A percentile compares a stretch with the other conserved stretches of the same genome.
These are phyloP conservation scores for Lampropteryx suffumata DNA, from an alignment of 2,888 invertebrate species.

Conservation along the genomic window DNA sequence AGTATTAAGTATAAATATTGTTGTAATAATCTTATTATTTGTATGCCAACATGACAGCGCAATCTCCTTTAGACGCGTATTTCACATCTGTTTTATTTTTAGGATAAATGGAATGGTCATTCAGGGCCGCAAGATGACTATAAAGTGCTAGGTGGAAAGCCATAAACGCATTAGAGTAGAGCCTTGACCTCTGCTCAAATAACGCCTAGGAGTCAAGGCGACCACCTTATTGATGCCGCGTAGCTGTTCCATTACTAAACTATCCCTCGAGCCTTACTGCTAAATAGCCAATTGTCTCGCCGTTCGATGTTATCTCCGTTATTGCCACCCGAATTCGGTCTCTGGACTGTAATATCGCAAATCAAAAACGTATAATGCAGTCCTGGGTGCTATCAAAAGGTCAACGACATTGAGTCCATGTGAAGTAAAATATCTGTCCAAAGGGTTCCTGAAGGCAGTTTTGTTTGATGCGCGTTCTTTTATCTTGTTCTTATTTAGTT, in stretches of 20 bases:
- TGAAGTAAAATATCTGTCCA: conserved; percentile 37
- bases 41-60: conserved; percentile 32
- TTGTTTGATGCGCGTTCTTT: conserved; percentile 31
- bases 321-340: conserved; percentile 43
- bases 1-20: too few relatives aligned
- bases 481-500: conserved; percentile 54
- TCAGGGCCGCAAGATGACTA: conserved; percentile 53
- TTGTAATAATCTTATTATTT: background rate
- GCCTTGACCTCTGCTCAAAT: conserved; percentile 63
- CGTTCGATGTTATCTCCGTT: conserved; percentile 38
- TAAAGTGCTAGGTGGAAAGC: conserved; percentile 61
- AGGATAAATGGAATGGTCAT: conserved; percentile 45
- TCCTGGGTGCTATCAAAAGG: conserved; percentile 32
- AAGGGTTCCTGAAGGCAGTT: conserved; percentile 36
- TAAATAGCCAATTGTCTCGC: conserved; percentile 55
- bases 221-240: conserved; percentile 51
- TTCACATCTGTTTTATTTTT: conserved; percentile 51
- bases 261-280: conserved; percentile 41
- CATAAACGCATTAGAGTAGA: conserved; percentile 60
- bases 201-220: conserved; percentile 60
- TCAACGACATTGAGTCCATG: conserved; percentile 40
- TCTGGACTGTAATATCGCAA: conserved; percentile 34
- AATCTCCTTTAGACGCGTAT: conserved; percentile 42
- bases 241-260: conserved; percentile 47
- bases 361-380: conserved; percentile 29